Base-by-base conservation (phyloP, 1,140 invertebrate species). In the Nephila pilipes region DNA sequence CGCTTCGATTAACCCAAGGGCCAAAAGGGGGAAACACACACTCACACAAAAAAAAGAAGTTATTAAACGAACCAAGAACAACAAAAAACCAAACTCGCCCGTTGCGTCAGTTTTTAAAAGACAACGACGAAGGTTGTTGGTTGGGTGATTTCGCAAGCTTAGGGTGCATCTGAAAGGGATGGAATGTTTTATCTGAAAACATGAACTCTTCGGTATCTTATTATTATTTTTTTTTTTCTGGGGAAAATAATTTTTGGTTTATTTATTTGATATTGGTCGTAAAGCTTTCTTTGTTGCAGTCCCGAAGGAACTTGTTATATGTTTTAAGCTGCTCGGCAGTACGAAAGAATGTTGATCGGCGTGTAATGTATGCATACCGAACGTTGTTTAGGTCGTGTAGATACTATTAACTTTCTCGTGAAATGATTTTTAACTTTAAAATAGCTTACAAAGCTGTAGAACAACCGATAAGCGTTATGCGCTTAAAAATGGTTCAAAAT, bases 21-120 rank as follows among this genome's bases (percentile, higher is more conserved):
- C 69, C 69, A 36, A 75, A 75, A 75, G 69, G 69, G 69, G 69
- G 36, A 75, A 75, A 75, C 69, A 75, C 69, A 36, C 58, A 60
- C 58, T 20, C 3, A 16, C 18, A 6, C 18, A 20, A 32, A 75
- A 69, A 20, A 75, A 75, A 18, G 29, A 75, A 75, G 32, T 32
- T 36, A 75, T 32, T 36, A 75, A 75, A 32, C 5, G 18, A 32
- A 60, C 22, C 16, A 60, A 75, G 32, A 75, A 75, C 69, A 75
- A 36, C 69, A 75, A 46, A 46, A 75, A 75, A 32, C 16, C 18
- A 29, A 32, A 29, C 69, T 75, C 69, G 18, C 25, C 12, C 69
- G 69, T 75, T 75, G 69, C 69, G 69, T 75, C 69, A 69, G 29
- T 32, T 32, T n/a, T n/a, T 16, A 69, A 60, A 60, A 60, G 60